These are phyloP conservation scores for Pogonocherus hispidulus DNA, from an alignment of 2,888 invertebrate genomes.

Conservation along the genomic window DNA sequence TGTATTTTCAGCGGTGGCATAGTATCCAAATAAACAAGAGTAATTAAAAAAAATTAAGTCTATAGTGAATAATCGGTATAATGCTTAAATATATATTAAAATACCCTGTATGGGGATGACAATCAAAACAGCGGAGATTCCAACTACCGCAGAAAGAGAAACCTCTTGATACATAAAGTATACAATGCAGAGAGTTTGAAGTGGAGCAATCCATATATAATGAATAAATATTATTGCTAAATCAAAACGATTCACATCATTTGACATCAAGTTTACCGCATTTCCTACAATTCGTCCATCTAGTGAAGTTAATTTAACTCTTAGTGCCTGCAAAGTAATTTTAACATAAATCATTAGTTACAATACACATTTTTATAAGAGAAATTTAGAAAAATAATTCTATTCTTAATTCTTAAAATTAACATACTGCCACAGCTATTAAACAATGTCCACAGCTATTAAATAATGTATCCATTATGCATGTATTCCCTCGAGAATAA, in stretches of 20 bases:
- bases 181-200: slow-evolving; percentile 75
- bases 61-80: too few species aligned
- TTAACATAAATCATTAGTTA: not conserved
- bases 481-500: too few species aligned
- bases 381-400: too few species aligned
- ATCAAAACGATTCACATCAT: slow-evolving; percentile 83
- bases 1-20: too few species aligned
- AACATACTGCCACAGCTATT: too few species aligned
- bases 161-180: slow-evolving; percentile 71
- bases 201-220: slow-evolving; percentile 81
- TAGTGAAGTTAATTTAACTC: slow-evolving; percentile 80
- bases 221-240: slow-evolving; percentile 77
- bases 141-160: slow-evolving; percentile 68
- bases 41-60: too few species aligned
- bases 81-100: too few species aligned
- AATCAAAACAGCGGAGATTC: slow-evolving; percentile 71
- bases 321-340: slow-evolving; percentile 73
- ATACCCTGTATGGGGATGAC: slow-evolving; percentile 76
- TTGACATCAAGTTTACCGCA: slow-evolving; percentile 80
- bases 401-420: too few species aligned
- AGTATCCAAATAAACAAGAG: too few species aligned
- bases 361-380: too few species aligned
- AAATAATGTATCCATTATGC: too few species aligned
- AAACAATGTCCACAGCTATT: too few species aligned
- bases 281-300: slow-evolving; percentile 77